Conservation (phyloP, 2,113 vertebrate species). For the Poeciliopsis prolifica region DNA sequence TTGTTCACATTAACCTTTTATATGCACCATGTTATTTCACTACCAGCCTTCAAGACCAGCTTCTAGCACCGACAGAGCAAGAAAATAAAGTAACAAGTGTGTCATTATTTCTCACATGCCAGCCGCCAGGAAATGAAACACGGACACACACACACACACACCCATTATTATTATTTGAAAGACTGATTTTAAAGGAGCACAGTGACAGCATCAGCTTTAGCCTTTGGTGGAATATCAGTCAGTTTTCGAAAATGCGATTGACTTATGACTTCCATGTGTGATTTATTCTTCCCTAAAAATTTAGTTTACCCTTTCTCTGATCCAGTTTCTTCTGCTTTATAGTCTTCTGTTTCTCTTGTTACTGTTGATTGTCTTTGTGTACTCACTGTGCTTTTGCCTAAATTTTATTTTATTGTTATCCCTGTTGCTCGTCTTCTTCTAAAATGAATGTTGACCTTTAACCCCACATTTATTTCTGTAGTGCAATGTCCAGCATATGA, state of each 20-base stretch:
- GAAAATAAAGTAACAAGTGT: constrained; percentile 32
- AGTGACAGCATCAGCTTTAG: constrained; percentile 38
- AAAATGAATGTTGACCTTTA: not conserved
- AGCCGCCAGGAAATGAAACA: constrained; percentile 49
- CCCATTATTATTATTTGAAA: constrained; percentile 37
- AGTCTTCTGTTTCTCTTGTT: not conserved
- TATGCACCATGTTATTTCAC: constrained; percentile 67
- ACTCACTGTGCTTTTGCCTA: not conserved
- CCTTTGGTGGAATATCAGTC: constrained; percentile 39
- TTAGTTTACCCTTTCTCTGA: not conserved
- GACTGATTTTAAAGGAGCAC: constrained; percentile 47
- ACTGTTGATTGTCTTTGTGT: not conserved
- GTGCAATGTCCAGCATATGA: constrained; percentile 96
- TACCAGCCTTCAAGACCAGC: constrained; percentile 40
- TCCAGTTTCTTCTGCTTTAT: not conserved
- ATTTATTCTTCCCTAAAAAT: constrained; percentile 31
- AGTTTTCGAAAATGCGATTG: constrained; percentile 44
- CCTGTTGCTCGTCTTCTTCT: not conserved
- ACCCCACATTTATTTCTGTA: constrained; percentile 51
- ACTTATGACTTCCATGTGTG: constrained; percentile 40
- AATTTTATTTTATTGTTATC: not conserved
- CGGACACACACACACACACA: not conserved
- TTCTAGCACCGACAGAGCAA: constrained; percentile 34
- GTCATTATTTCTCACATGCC: constrained; percentile 53
- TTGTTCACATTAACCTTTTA: constrained; percentile 71